Conservation (phyloP, 2,888 invertebrate species). For the Ctenicera cuprea region DNA sequence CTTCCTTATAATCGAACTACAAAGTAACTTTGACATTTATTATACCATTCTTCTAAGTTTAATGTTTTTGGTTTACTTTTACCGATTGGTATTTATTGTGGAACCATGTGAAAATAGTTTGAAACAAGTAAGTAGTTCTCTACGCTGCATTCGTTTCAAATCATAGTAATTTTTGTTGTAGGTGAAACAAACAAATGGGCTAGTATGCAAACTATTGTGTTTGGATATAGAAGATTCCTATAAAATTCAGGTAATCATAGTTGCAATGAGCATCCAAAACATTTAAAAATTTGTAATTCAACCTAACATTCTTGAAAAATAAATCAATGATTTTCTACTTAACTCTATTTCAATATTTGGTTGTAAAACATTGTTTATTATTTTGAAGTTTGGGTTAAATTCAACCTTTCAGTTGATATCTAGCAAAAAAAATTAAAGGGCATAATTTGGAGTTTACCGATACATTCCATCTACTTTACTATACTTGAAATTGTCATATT, state of each 20-base stretch:
- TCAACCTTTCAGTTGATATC: no score
- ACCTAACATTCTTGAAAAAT: no score
- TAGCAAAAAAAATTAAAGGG: no score
- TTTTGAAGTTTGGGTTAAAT: no score
- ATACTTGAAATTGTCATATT: no score
- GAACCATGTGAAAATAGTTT: conserved; percentile 11
- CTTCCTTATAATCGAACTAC: conserved; percentile 1
- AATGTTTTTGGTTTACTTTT: not conserved
- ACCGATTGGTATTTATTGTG: conserved; percentile 12
- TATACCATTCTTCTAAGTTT: not conserved
- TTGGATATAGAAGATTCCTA: not conserved
- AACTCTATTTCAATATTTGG: no score
- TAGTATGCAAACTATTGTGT: not conserved
- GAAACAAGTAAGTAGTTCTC: not conserved
- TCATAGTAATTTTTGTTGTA: not conserved
- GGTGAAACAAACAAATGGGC: not conserved
- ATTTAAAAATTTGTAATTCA: not conserved
- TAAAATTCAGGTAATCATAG: not conserved
- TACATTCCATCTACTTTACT: no score
- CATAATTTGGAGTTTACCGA: no score
- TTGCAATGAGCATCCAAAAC: not conserved
- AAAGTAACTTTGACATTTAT: conserved; percentile 1
- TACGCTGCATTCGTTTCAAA: no score
- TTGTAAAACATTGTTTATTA: no score
- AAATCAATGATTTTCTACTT: no score